Base-by-base conservation (phyloP, 2,888 invertebrate species). In the Andrena trimmerana region DNA sequence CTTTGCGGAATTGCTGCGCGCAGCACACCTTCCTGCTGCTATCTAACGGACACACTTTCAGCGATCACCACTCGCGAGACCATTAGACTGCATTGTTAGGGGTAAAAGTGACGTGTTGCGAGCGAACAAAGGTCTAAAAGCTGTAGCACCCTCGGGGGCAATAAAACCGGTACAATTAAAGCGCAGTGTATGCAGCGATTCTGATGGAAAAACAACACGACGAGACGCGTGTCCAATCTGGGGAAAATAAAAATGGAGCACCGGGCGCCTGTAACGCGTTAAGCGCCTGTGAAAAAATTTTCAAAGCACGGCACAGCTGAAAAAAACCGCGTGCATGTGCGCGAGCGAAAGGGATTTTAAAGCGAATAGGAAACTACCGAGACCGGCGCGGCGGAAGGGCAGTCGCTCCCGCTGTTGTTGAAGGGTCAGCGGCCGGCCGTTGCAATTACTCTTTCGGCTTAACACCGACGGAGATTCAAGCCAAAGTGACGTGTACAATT, bases 291-390 rank as follows among this genome's bases (percentile, higher is more conserved):
- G 54, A 75, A 78, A 67, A 71, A 54, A 68, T 29, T 57, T 78
- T 78, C 71, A 72, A 78, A 78, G 63, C 71, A 48, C 54, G 67
- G 71, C 78, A 78, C 62, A 80, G 59, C 54, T 54, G 65, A 42
- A 42, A 42, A 36, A 78, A 68, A 67, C 52, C n/a, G 48, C 31
- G 62, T n/a, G 62, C 31, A 54, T 31, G 62, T 33, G 31, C 67
- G 27, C 62, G 67, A 62, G 78, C 48, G 33, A 81, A 81, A 81
- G 79, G 80, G 80, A 78, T 78, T 81, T 81, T 81, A 81, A 81
- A 81, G 80, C 54, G 80, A 80, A 80, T 80, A 78, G 79, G 71
- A 57, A 59, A 67, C 71, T 81, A 81, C 78, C 79, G 71, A 27
- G 52, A 70, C 29, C 48, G 8, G 62, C 78, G 76, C 48, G 8